Evolutionary conservation across 2,113 vertebrate species (phyloP).

Genomic region (Scomber scombrus): DNA sequence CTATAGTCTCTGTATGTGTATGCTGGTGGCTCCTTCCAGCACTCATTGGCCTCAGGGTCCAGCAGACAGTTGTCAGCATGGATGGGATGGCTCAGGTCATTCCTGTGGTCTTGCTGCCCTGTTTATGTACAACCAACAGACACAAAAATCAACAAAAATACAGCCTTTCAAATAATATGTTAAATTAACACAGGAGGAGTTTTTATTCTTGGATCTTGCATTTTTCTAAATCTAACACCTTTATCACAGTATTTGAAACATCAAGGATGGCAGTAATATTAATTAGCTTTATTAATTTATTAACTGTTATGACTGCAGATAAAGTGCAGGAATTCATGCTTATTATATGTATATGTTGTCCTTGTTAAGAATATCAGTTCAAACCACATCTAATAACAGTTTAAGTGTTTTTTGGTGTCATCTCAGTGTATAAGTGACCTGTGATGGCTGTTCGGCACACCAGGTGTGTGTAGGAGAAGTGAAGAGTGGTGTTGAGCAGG

Average conservation of each 20-base stretch:
- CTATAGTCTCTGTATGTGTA: constrained; percentile 98
- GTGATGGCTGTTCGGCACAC: constrained; percentile 95
- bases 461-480: constrained; percentile 98
- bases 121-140: background rate
- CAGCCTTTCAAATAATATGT: constrained; percentile 10
- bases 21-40: constrained; percentile 97
- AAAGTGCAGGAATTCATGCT: no score
- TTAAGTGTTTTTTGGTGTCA: background rate
- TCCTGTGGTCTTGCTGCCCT: constrained; percentile 97
- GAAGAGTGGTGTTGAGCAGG: constrained; percentile 93
- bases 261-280: background rate
- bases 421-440: constrained; percentile 78
- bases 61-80: constrained; percentile 98
- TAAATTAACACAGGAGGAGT: background rate
- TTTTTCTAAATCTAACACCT: background rate
- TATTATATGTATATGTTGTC: no score
- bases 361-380: background rate
- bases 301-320: background rate
- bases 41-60: constrained; percentile 94
- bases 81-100: constrained; percentile 97
- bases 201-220: background rate
- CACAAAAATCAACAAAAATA: background rate
- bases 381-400: background rate
- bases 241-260: background rate
- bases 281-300: no score